phyloP scores from a whole-genome alignment of 1,140 invertebrate species.

The Zaprionus capensis region DNA sequence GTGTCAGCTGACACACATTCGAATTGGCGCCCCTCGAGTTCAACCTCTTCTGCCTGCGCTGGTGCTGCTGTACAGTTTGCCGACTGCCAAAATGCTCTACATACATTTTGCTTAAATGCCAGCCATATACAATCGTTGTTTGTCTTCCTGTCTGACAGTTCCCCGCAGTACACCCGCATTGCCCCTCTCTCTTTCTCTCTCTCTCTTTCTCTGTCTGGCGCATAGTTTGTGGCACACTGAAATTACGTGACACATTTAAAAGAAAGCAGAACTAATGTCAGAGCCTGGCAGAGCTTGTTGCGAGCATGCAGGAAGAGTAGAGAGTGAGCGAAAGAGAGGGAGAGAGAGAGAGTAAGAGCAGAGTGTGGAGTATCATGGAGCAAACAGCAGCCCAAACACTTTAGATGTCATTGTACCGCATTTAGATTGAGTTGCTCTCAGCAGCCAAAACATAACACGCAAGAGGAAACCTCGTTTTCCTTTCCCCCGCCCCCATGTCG shows the following conservation, averaged over 20 bases:
- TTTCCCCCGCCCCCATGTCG: not conserved
- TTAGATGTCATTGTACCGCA: slow-evolving; percentile 82
- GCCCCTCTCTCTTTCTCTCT: not conserved
- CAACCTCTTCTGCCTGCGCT: slow-evolving; percentile 6
- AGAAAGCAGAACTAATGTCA: slow-evolving; percentile 81
- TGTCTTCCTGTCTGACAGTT: slow-evolving; percentile 35
- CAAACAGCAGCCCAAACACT: slow-evolving; percentile 72
- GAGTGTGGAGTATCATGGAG: not conserved
- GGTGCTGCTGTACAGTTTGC: slow-evolving; percentile 2
- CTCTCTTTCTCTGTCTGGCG: slow-evolving; percentile 14
- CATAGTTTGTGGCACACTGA: slow-evolving; percentile 41
- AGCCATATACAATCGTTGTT: slow-evolving; percentile 72
- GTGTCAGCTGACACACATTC: slow-evolving; percentile 73
- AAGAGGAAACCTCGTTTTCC: slow-evolving; percentile 28
- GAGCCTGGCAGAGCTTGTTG: slow-evolving; percentile 41
- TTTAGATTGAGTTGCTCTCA: slow-evolving; percentile 81
- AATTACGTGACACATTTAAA: slow-evolving; percentile 82
- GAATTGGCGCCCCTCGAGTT: slow-evolving; percentile 5
- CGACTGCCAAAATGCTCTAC: slow-evolving; percentile 67
- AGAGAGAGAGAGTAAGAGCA: not conserved
- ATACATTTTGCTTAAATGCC: slow-evolving; percentile 79
- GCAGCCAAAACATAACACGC: slow-evolving; percentile 77
- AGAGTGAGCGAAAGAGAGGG: not conserved
- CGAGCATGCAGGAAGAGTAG: not conserved
- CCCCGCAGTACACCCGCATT: not conserved